Conservation (phyloP, 2,797 vertebrate genomes). For the Corythornis leucogaster region DNA sequence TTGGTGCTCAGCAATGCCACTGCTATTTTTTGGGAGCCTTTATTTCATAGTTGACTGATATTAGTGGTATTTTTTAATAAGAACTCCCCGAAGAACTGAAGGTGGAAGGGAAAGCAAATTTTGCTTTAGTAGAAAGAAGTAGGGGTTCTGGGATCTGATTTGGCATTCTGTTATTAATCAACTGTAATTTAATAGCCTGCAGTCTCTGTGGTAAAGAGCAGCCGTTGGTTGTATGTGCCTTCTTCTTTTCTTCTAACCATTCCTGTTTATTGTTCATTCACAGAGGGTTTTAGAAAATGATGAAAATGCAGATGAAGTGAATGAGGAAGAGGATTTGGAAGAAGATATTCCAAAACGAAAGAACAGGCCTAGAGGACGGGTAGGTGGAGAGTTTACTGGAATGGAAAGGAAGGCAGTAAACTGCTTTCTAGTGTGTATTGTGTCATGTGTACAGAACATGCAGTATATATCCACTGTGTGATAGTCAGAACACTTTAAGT, state of each 20-base stretch:
- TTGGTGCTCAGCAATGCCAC: neutral
- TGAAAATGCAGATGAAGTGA: constrained; percentile 93
- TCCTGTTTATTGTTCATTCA: constrained; percentile 62
- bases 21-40: neutral
- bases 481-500: neutral
- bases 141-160: neutral
- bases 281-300: constrained; percentile 97
- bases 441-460: neutral
- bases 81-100: neutral
- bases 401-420: neutral
- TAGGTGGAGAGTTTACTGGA: constrained; percentile 71
- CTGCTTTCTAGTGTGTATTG: neutral
- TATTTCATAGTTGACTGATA: neutral
- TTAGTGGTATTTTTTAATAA: neutral
- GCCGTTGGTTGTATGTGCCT: neutral
- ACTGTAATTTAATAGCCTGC: neutral
- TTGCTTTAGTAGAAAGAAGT: neutral
- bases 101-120: constrained; percentile 1
- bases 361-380: constrained; percentile 95
- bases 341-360: constrained; percentile 95
- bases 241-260: constrained; percentile 27
- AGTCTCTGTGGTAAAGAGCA: neutral
- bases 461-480: neutral
- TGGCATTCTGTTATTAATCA: constrained; percentile 22
- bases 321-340: constrained; percentile 94